These are phyloP conservation scores for Latrodectus geometricus DNA, from an alignment of 1,140 invertebrate species.

Conservation along the genomic window DNA sequence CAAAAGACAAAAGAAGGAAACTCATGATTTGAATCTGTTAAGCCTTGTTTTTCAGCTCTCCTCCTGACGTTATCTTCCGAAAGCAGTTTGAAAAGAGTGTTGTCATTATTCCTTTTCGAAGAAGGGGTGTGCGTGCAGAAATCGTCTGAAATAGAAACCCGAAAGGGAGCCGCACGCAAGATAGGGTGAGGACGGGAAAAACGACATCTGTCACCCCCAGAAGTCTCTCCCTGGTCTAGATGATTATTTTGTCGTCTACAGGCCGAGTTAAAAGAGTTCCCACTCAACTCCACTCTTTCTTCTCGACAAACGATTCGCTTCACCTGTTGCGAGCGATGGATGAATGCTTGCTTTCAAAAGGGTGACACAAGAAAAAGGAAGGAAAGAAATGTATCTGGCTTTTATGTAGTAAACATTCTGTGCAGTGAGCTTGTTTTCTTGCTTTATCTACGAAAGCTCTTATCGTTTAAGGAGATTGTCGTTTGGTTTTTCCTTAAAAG, in stretches of 20 bases:
- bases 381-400: constrained; percentile 8
- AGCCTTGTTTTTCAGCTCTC: too few species aligned
- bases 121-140: not conserved
- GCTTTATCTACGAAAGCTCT: not conserved
- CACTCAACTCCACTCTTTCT: not conserved
- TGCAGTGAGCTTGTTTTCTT: too few species aligned
- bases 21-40: too few species aligned
- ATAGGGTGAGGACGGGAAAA: not conserved
- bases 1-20: too few species aligned
- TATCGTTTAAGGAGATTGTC: not conserved
- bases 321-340: constrained; percentile 28
- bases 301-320: constrained; percentile 32
- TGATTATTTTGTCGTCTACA: constrained; percentile 42
- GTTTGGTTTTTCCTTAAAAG: too few species aligned
- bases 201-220: constrained; percentile 45
- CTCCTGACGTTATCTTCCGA: too few species aligned
- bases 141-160: not conserved
- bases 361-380: not conserved
- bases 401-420: constrained; percentile 2
- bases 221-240: constrained; percentile 13
- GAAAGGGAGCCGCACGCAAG: not conserved
- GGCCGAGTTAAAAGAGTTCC: constrained; percentile 8
- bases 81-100: too few species aligned
- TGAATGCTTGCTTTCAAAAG: not conserved
- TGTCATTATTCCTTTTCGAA: too few species aligned